Evolutionary conservation across 2,888 invertebrate genomes (phyloP), one percentile per base, ranked within the genome.

Genomic region (Phorcus lineatus): DNA sequence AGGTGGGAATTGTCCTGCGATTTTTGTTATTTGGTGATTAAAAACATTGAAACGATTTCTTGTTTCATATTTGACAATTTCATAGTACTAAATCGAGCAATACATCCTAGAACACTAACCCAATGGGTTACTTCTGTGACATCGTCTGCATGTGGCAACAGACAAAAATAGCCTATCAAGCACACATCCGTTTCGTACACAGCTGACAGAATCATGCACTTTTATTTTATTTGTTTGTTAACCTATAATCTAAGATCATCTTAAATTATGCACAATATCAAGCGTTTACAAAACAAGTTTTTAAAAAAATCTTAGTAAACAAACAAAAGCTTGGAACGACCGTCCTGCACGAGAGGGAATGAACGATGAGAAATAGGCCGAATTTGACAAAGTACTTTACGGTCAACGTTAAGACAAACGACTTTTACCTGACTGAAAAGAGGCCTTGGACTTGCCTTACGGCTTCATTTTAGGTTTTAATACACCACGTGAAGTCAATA

Each of bases 131-230:
- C n/a, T 47, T 47, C 31, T 36, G 70, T 40, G 70, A 70, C 70
- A 70, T 70, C 70, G 70, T 70, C 70, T 70, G 70, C 70, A 70
- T 70, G 70, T 70, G 70, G 36, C 31, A 70, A 70, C 62, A 28
- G 70, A 70, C 70, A 70, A 70, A 70, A 70, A 70, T 70, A 70
- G 70, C 36, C 36, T 70, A 36, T 17, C 13, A 11, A 47, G 47
- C 36, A 31, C 36, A 70, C 70, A 70, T 70, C 70, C 70, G 70
- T 36, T 70, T 70, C 17, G 7, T 17, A 40, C 16, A 70, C 70
- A 70, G 70, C 70, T 70, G 70, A 70, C 70, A 70, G 28, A 36
- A 31, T 19, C 40, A 47, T 47, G 47, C 13, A 47, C 47, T 47
- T 47, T 47, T 11, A 47, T 4, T 47, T 47, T 47, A 47, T 47